These are phyloP conservation scores for Allolobophora icterica DNA, from an alignment of 2,888 invertebrate species.

Conservation along the genomic window DNA sequence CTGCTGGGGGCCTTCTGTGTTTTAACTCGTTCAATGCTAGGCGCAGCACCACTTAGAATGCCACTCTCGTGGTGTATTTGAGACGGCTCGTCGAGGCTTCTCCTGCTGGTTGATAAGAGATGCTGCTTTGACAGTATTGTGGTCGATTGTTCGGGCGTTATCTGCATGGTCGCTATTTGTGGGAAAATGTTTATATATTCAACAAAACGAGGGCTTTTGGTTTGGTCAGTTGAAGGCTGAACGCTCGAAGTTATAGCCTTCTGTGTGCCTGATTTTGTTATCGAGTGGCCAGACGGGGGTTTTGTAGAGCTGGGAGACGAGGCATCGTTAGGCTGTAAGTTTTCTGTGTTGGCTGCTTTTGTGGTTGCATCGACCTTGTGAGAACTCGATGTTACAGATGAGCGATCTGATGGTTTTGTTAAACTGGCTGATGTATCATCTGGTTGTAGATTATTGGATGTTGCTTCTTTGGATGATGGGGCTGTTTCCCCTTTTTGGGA, in stretches of 20 bases:
- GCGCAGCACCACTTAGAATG: not conserved
- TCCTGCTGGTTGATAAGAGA: not conserved
- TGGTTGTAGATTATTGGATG: too few relatives aligned
- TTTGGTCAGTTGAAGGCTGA: not conserved
- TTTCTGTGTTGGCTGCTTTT: not conserved
- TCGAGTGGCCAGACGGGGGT: too few relatives aligned
- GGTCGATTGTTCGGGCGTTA: not conserved
- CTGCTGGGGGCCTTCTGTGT: not conserved
- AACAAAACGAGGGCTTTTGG: not conserved
- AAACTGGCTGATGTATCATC: not conserved
- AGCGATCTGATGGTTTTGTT: not conserved
- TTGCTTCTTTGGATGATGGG: too few relatives aligned
- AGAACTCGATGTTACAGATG: not conserved
- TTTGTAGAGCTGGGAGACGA: too few relatives aligned
- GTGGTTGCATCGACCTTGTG: not conserved
- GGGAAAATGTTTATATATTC: not conserved
- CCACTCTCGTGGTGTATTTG: not conserved
- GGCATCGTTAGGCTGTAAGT: too few relatives aligned
- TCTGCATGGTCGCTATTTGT: not conserved
- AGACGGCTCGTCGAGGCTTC: not conserved
- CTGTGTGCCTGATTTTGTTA: too few relatives aligned
- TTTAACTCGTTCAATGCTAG: slow-evolving; percentile 9
- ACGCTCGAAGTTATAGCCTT: too few relatives aligned
- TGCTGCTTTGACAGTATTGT: not conserved
- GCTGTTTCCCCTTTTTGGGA: too few relatives aligned